phyloP scores from a whole-genome alignment of 2,113 vertebrate species.

The Morone saxatilis region DNA sequence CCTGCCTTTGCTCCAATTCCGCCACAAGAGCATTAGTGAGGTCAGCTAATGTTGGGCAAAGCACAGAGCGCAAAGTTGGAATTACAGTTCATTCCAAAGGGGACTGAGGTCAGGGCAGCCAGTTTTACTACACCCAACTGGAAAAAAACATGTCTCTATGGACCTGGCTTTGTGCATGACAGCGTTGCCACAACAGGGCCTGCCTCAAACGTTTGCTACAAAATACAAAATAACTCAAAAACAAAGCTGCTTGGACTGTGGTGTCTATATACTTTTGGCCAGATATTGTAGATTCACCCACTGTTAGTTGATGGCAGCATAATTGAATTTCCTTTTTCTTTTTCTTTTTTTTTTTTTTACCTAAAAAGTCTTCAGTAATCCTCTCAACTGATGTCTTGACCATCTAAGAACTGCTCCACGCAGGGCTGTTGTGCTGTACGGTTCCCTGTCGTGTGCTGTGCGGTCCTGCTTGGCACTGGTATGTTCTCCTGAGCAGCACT shows the following conservation, averaged over 20 bases:
- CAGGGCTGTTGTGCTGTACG: not conserved
- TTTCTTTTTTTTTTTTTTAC: not conserved
- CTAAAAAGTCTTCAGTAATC: not conserved
- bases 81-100: too few species aligned
- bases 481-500: slow-evolving; percentile 27
- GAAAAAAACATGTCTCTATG: not conserved
- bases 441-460: slow-evolving; percentile 5
- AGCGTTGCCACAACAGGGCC: not conserved
- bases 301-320: not conserved
- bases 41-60: not conserved
- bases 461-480: slow-evolving; percentile 1
- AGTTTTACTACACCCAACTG: too few species aligned
- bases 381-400: not conserved
- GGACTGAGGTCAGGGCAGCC: too few species aligned
- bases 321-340: not conserved
- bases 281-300: not conserved
- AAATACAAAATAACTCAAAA: not conserved
- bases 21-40: not conserved
- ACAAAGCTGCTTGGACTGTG: not conserved
- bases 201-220: too few species aligned
- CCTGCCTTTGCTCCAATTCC: not conserved
- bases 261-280: not conserved
- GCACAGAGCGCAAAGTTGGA: too few species aligned
- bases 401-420: not conserved
- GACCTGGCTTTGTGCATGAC: not conserved